phyloP scores from a whole-genome alignment of 2,113 vertebrate species.

The Boulengeromyrus knoepffleri region DNA sequence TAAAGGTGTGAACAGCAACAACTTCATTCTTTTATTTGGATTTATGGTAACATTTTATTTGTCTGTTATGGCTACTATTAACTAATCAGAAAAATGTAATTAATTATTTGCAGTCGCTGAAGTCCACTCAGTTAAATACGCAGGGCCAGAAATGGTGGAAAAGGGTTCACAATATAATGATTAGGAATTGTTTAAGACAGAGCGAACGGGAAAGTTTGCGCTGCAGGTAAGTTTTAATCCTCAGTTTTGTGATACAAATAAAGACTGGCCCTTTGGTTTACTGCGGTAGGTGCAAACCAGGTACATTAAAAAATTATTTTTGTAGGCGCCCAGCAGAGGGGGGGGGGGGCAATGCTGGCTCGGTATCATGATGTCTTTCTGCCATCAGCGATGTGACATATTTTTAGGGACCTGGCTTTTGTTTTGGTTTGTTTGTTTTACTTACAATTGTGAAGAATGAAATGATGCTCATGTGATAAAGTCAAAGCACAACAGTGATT shows the following conservation, averaged over 20 bases:
- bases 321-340: too few species aligned
- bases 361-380: too few species aligned
- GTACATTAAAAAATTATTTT: not conserved
- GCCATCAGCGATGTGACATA: too few species aligned
- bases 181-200: not conserved
- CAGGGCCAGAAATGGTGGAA: not conserved
- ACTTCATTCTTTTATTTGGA: not conserved
- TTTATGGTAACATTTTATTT: not conserved
- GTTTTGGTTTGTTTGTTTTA: not conserved
- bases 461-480: not conserved
- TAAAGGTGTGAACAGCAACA: not conserved
- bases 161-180: not conserved
- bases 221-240: not conserved
- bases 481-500: not conserved
- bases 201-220: too few species aligned
- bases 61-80: not conserved
- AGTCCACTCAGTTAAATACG: not conserved
- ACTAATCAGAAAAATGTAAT: not conserved
- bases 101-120: not conserved
- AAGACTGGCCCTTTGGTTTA: not conserved
- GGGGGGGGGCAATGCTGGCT: too few species aligned
- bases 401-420: not conserved
- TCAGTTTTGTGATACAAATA: not conserved
- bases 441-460: slow-evolving; percentile 1
- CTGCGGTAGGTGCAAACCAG: not conserved